These are phyloP conservation scores for Anarhynchus alexandrinus DNA, from an alignment of 2,113 vertebrate genomes.

Conservation along the genomic window DNA sequence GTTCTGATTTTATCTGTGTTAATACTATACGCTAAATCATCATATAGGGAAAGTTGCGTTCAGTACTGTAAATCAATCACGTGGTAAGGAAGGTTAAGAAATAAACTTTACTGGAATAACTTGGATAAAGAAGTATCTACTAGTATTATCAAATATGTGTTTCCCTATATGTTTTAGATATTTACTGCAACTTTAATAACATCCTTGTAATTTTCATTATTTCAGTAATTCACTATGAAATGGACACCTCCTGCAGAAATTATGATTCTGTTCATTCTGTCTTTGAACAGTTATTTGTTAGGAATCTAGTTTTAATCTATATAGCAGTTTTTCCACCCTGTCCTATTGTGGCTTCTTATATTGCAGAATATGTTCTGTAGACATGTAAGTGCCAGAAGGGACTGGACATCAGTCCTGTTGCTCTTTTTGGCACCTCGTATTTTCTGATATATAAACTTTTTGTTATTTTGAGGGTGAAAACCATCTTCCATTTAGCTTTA, in stretches of 20 bases:
- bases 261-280: background rate
- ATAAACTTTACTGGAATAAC: background rate
- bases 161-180: background rate
- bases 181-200: background rate
- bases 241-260: background rate
- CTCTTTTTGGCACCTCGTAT: background rate
- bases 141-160: background rate
- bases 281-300: background rate
- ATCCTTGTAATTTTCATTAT: background rate
- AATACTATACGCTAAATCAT: background rate
- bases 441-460: background rate
- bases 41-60: background rate
- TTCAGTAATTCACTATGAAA: background rate
- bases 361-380: background rate
- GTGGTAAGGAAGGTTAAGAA: background rate
- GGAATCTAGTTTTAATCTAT: background rate
- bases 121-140: background rate
- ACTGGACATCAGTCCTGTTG: background rate
- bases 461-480: background rate
- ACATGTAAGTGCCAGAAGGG: accelerated
- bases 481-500: background rate
- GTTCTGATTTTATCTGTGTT: background rate
- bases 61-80: background rate
- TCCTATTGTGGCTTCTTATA: background rate
- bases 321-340: background rate